Conservation (phyloP, 2,888 invertebrate species). For the Cheilosia vernalis region DNA sequence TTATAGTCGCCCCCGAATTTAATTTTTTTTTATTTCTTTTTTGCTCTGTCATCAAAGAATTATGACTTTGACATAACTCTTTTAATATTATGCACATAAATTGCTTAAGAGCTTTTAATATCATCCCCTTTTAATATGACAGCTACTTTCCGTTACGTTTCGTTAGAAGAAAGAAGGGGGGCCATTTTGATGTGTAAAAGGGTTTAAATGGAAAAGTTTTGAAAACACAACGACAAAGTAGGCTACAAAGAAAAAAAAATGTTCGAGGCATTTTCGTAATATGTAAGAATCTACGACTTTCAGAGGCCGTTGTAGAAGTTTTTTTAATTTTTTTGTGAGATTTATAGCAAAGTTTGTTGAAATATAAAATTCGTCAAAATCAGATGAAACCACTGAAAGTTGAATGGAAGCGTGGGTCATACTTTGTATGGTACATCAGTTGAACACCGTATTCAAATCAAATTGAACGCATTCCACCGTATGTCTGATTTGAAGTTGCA, state of each 20-base stretch:
- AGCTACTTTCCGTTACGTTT: constrained; percentile 26
- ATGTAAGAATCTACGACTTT: too few relatives aligned
- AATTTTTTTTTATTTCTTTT: background rate
- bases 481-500: too few relatives aligned
- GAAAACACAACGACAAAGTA: constrained; percentile 20
- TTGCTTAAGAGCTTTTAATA: constrained; percentile 51
- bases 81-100: constrained; percentile 51
- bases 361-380: too few relatives aligned
- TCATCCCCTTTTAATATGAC: constrained; percentile 29
- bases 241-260: background rate
- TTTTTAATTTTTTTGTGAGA: too few relatives aligned
- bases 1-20: background rate
- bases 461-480: too few relatives aligned
- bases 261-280: constrained; percentile 11
- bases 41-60: background rate
- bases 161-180: too few relatives aligned
- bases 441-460: too few relatives aligned
- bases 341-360: too few relatives aligned
- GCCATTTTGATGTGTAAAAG: constrained; percentile 6
- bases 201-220: constrained; percentile 27
- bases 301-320: too few relatives aligned
- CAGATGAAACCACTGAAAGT: too few relatives aligned
- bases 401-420: too few relatives aligned
- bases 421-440: too few relatives aligned
- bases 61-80: constrained; percentile 17